Evolutionary conservation across 1,140 invertebrate species (phyloP).

Genomic region (Lerema accius): DNA sequence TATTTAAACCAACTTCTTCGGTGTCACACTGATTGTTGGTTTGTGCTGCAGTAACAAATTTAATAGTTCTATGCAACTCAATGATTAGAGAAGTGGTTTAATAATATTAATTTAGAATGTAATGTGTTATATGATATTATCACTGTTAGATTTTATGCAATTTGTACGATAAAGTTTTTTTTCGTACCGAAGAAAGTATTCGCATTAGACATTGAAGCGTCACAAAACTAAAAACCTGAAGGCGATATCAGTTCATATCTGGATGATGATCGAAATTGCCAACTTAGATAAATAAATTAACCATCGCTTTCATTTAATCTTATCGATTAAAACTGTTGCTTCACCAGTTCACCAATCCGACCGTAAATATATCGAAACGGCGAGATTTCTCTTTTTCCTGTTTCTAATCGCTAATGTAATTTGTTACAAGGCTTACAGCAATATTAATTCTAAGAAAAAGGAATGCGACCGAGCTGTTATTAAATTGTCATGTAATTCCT

Average conservation of each 20-base stretch:
- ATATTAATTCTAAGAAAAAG: slow-evolving; percentile 34
- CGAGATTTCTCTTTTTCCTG: slow-evolving; percentile 31
- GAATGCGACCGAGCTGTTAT: slow-evolving; percentile 25
- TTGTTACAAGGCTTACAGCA: slow-evolving; percentile 34
- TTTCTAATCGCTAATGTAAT: slow-evolving; percentile 24
- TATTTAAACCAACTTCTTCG: no score
- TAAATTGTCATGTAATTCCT: slow-evolving; percentile 32
- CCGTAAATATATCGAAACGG: slow-evolving; percentile 27
- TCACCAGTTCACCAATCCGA: slow-evolving; percentile 24
- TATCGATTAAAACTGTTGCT: slow-evolving; percentile 21
- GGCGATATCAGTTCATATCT: slow-evolving; percentile 10
- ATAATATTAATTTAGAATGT: no score
- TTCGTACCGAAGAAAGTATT: no score
- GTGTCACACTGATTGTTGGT: no score
- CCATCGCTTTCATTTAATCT: slow-evolving; percentile 26
- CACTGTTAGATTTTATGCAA: no score
- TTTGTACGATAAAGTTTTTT: no score
- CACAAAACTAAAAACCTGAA: slow-evolving; percentile 10
- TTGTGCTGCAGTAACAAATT: no score
- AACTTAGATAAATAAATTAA: slow-evolving; percentile 21
- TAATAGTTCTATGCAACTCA: no score
- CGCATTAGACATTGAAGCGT: no score
- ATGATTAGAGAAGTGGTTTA: no score
- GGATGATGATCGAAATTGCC: slow-evolving; percentile 18
- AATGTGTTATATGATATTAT: no score